Percentiles rank a stretch among this genome's conserved stretches.
phyloP scores from a whole-genome alignment of 2,888 invertebrate genomes.

The Pollenia angustigena region DNA sequence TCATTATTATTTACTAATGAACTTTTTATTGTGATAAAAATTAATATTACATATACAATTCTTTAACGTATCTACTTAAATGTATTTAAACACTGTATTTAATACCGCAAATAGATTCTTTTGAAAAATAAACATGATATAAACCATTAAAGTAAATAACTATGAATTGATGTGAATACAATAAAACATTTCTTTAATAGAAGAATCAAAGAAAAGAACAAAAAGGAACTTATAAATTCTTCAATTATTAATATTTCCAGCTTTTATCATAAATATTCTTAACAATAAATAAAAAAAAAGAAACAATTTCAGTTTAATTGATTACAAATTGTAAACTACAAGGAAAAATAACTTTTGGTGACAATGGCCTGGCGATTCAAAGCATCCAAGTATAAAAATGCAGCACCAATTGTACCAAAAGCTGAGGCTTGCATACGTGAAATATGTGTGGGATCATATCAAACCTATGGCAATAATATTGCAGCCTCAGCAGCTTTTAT shows the following conservation, averaged over 20 bases:
- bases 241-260: constrained; percentile 56
- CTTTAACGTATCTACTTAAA: neutral
- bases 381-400: constrained; percentile 99
- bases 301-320: constrained; percentile 56
- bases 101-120: constrained; percentile 42
- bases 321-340: constrained; percentile 54
- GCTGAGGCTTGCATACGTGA: constrained; percentile 95
- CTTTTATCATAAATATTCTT: constrained; percentile 57
- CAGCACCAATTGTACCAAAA: constrained; percentile 97
- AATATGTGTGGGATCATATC: constrained; percentile 95
- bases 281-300: constrained; percentile 51
- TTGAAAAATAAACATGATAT: constrained; percentile 15
- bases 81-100: neutral
- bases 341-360: constrained; percentile 48
- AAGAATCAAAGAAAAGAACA: constrained; percentile 10
- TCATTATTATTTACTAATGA: constrained; percentile 32
- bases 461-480: constrained; percentile 97
- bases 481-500: constrained; percentile 96
- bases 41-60: constrained; percentile 1
- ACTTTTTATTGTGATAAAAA: constrained; percentile 50
- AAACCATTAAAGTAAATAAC: constrained; percentile 26
- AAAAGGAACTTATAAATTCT: constrained; percentile 31
- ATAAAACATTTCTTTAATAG: constrained; percentile 47
- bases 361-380: constrained; percentile 97
- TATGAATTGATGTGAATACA: constrained; percentile 56